phyloP scores from a whole-genome alignment of 2,113 vertebrate genomes.

The Datnioides undecimradiatus region DNA sequence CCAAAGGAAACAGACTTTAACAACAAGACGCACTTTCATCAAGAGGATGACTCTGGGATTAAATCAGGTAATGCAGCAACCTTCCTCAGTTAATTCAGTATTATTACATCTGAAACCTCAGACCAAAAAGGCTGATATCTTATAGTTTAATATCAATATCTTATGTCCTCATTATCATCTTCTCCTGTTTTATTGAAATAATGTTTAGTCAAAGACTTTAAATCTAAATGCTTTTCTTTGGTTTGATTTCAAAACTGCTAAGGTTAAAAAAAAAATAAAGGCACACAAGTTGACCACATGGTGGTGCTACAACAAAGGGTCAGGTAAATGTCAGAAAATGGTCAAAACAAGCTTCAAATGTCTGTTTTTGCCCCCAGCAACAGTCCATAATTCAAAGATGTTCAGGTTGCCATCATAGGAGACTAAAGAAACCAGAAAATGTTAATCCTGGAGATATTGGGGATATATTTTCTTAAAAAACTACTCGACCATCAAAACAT shows the following conservation, averaged over 20 bases:
- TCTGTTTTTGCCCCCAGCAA: too few relatives aligned
- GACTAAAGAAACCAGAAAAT: too few relatives aligned
- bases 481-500: too few relatives aligned
- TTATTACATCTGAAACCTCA: neutral
- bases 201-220: neutral
- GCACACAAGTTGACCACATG: constrained; percentile 22
- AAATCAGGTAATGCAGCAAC: constrained; percentile 83
- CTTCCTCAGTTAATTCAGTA: neutral
- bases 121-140: neutral
- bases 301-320: constrained; percentile 21
- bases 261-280: neutral
- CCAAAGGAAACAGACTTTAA: constrained; percentile 73
- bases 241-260: neutral
- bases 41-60: constrained; percentile 84
- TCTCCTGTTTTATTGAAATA: neutral
- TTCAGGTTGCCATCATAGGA: too few relatives aligned
- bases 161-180: neutral
- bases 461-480: too few relatives aligned
- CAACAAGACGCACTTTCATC: constrained; percentile 61
- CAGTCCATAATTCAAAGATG: too few relatives aligned
- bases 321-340: too few relatives aligned
- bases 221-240: neutral
- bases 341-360: too few relatives aligned
- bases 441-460: too few relatives aligned
- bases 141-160: neutral